These are phyloP conservation scores for Mongoloraphidia duomilia DNA, from an alignment of 2,888 invertebrate species.

Conservation along the genomic window DNA sequence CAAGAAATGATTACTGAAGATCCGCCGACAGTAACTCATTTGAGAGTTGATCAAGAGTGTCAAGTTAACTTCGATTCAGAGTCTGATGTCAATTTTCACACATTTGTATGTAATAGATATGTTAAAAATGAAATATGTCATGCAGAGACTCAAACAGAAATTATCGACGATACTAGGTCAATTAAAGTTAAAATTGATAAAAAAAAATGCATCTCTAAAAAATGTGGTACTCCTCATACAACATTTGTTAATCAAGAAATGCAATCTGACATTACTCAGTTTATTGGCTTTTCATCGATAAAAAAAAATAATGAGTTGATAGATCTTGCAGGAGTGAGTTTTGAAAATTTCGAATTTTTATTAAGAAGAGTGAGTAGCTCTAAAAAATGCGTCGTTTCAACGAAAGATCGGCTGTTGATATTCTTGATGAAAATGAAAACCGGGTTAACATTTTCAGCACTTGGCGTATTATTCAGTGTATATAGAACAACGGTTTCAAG, in stretches of 20 bases:
- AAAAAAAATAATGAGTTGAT: conserved; percentile 10
- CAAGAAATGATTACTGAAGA: conserved; percentile 3
- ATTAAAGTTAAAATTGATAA: no score
- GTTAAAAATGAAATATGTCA: conserved; percentile 3
- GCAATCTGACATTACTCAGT: background rate
- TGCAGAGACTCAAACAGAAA: conserved; percentile 9
- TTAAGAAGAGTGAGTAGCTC: conserved; percentile 7
- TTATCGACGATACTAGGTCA: background rate
- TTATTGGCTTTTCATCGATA: conserved; percentile 12
- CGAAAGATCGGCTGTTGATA: conserved; percentile 10
- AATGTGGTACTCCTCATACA: conserved; percentile 6
- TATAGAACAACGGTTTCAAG: conserved; percentile 13
- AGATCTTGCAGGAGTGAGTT: conserved; percentile 12
- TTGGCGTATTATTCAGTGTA: conserved; percentile 10
- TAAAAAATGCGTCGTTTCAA: conserved; percentile 4
- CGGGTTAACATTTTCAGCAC: conserved; percentile 11
- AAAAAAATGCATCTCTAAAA: conserved; percentile 5
- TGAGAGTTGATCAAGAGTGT: conserved; percentile 3
- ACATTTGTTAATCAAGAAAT: conserved; percentile 3
- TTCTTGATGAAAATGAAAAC: conserved; percentile 13
- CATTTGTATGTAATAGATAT: conserved; percentile 8
- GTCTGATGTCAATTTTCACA: background rate
- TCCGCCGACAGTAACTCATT: background rate
- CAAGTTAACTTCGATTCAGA: conserved; percentile 4
- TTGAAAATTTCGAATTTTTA: conserved; percentile 12